Evolutionary conservation across 2,797 vertebrate genomes (phyloP).

Genomic region (Chloroceryle amazona): DNA sequence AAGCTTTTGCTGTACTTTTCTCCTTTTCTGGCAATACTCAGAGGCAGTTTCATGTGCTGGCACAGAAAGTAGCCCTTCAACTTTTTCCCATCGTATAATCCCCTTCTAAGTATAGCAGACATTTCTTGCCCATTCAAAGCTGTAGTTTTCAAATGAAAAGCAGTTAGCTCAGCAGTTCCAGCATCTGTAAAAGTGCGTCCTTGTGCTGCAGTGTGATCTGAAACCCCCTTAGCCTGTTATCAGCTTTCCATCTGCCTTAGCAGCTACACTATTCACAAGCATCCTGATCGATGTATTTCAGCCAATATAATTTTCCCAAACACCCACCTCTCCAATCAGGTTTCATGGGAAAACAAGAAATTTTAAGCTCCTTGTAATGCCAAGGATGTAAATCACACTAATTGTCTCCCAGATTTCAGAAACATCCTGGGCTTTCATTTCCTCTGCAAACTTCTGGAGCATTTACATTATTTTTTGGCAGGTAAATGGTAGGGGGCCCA

Average conservation of each 20-base stretch:
- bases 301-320: slow-evolving; percentile 50
- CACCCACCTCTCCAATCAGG: neutral
- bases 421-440: slow-evolving; percentile 74
- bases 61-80: slow-evolving; percentile 38
- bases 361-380: slow-evolving; percentile 59
- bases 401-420: slow-evolving; percentile 70
- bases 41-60: slow-evolving; percentile 59
- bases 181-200: slow-evolving; percentile 42
- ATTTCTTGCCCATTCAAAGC: slow-evolving; percentile 30
- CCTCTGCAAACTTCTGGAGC: slow-evolving; percentile 53
- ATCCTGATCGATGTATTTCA: slow-evolving; percentile 39
- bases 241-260: slow-evolving; percentile 58
- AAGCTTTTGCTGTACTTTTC: neutral
- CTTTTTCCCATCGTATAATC: slow-evolving; percentile 59
- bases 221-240: slow-evolving; percentile 40
- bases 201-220: slow-evolving; percentile 26
- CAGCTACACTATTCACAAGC: neutral
- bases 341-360: slow-evolving; percentile 61
- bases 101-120: slow-evolving; percentile 54
- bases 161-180: slow-evolving; percentile 26
- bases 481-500: slow-evolving; percentile 46
- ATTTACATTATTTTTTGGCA: slow-evolving; percentile 69
- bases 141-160: slow-evolving; percentile 10
- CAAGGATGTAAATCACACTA: slow-evolving; percentile 78
- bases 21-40: slow-evolving; percentile 12